Percentiles rank a stretch among this genome's conserved stretches.
Conservation (phyloP, 2,888 invertebrate species). For the Cerastis rubricosa region DNA sequence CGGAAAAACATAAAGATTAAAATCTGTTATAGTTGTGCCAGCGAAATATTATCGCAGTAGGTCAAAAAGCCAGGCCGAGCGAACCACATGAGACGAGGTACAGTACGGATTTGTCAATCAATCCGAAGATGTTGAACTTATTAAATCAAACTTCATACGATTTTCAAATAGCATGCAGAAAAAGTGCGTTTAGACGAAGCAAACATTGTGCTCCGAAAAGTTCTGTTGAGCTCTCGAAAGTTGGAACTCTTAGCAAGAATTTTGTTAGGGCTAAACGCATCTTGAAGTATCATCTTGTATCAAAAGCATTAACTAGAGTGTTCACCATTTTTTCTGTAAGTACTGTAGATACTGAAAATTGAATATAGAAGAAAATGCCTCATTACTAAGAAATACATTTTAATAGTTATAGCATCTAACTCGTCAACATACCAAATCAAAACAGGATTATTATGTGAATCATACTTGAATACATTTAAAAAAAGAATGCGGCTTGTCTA, state of each 20-base stretch:
- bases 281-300: background rate
- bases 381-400: background rate
- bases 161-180: slow-evolving; percentile 33
- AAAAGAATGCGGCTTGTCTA: background rate
- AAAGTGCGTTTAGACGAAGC: background rate
- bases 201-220: background rate
- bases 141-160: slow-evolving; percentile 19
- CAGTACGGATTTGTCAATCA: slow-evolving; percentile 34
- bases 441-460: slow-evolving; percentile 8
- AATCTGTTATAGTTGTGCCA: slow-evolving; percentile 39
- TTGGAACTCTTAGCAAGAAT: slow-evolving; percentile 5
- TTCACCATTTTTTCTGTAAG: slow-evolving; percentile 1
- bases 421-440: slow-evolving; percentile 6
- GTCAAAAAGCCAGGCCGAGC: slow-evolving; percentile 30
- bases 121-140: background rate
- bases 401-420: background rate
- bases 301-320: slow-evolving; percentile 10
- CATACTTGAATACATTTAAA: background rate
- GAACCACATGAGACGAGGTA: slow-evolving; percentile 51
- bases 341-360: background rate
- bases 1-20: slow-evolving; percentile 20
- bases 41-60: background rate
- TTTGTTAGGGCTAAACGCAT: slow-evolving; percentile 10
- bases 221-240: background rate
- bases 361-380: background rate